phyloP scores from a whole-genome alignment of 2,113 vertebrate genomes.

The Cyanistes caeruleus region DNA sequence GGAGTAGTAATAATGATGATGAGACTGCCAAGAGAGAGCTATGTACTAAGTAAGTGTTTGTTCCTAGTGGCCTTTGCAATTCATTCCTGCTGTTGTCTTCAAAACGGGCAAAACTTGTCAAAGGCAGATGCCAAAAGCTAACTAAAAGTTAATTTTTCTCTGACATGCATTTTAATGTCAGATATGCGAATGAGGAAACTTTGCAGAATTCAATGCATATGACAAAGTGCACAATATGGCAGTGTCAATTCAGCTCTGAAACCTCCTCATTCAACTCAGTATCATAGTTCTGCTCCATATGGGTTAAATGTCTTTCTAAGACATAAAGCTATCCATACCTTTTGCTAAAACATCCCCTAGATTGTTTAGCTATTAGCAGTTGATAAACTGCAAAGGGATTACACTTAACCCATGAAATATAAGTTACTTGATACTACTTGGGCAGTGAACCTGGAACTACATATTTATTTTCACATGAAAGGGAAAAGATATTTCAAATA shows the following conservation, averaged over 20 bases:
- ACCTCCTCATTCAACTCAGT: not conserved
- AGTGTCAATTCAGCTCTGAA: not conserved
- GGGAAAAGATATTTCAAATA: not conserved
- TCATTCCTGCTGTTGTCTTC: not conserved
- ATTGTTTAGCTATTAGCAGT: not conserved
- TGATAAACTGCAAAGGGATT: not conserved
- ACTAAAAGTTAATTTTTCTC: not conserved
- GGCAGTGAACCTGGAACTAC: not conserved
- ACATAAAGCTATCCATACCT: not conserved
- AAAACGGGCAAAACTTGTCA: not conserved
- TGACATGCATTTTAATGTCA: not conserved
- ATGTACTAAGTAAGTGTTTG: not conserved
- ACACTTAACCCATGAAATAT: not conserved
- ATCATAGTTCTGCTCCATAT: not conserved
- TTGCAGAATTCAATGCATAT: not conserved
- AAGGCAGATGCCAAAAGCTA: not conserved
- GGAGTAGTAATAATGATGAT: not conserved
- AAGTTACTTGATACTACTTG: not conserved
- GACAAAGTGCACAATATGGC: not conserved
- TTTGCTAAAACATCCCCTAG: not conserved
- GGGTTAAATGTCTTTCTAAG: not conserved
- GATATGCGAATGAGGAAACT: not conserved
- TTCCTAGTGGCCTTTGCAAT: not conserved
- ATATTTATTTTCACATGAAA: not conserved
- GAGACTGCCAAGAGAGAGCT: not conserved